phyloP scores from a whole-genome alignment of 2,888 invertebrate genomes.

The Beris chalybata region DNA sequence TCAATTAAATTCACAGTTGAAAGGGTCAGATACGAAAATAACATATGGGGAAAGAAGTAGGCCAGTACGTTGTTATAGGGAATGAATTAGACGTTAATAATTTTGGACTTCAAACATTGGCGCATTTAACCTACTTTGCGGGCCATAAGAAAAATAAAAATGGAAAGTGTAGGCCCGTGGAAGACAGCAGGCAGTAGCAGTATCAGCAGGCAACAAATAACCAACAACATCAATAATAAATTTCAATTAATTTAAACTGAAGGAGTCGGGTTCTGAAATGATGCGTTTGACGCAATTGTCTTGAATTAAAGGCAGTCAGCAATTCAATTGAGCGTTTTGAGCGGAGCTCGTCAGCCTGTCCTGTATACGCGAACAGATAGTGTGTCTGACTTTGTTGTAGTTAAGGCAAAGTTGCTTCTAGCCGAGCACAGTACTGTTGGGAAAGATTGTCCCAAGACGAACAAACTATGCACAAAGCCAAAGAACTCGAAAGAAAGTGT shows the following conservation, averaged over 20 bases:
- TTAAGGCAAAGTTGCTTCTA: neutral
- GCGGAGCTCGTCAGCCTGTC: neutral
- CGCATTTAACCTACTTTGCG: no score
- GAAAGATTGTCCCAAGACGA: neutral
- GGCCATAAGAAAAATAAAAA: no score
- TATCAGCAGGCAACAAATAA: neutral
- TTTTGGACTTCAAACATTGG: no score
- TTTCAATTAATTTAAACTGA: conserved; percentile 34
- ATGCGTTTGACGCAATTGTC: conserved; percentile 37
- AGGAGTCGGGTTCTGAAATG: conserved; percentile 28
- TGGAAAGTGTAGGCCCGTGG: no score
- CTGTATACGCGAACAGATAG: conserved; percentile 1
- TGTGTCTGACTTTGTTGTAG: conserved; percentile 7
- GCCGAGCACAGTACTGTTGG: conserved; percentile 7
- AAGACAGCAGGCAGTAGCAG: no score
- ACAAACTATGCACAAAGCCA: conserved; percentile 9
- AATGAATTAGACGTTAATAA: no score
- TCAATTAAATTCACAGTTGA: no score
- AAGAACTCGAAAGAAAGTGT: conserved; percentile 26
- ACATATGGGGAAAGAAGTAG: no score
- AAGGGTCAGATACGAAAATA: no score
- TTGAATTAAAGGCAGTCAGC: conserved; percentile 37
- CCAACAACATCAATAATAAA: conserved; percentile 28
- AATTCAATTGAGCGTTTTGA: conserved; percentile 34
- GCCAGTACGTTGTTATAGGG: no score